Evolutionary conservation across 2,888 invertebrate species (phyloP).

Genomic region (Lymantria dispar): DNA sequence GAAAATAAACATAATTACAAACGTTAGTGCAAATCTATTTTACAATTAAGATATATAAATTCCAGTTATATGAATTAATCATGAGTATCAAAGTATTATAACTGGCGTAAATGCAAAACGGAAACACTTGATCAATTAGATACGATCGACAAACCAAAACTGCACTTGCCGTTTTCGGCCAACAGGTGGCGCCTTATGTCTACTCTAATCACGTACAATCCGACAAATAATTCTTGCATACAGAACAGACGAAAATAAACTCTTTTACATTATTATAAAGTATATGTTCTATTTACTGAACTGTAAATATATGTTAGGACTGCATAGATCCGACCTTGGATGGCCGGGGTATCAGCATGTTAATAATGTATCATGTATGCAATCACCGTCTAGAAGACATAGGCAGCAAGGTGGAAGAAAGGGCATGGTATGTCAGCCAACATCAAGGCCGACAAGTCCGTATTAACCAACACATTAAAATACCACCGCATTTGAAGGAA

Average conservation of each 20-base stretch:
- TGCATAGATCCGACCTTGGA: constrained; percentile 67
- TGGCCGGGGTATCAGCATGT: constrained; percentile 65
- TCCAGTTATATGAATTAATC: constrained; percentile 28
- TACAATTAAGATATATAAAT: constrained; percentile 28
- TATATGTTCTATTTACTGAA: constrained; percentile 14
- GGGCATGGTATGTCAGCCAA: constrained; percentile 73
- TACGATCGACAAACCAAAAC: constrained; percentile 35
- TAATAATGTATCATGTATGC: constrained; percentile 75
- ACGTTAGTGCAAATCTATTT: constrained; percentile 20
- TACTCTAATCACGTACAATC: constrained; percentile 56
- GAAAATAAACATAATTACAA: constrained; percentile 11
- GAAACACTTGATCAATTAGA: constrained; percentile 33
- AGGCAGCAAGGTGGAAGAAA: constrained; percentile 78
- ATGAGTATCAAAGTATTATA: constrained; percentile 24
- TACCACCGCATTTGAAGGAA: constrained; percentile 33
- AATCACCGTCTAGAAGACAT: constrained; percentile 74
- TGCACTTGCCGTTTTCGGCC: constrained; percentile 52
- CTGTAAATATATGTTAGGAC: constrained; percentile 35
- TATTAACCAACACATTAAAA: constrained; percentile 50
- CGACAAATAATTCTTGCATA: constrained; percentile 10
- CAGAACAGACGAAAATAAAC: constrained; percentile 9
- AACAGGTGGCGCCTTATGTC: constrained; percentile 53
- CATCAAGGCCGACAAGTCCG: constrained; percentile 59
- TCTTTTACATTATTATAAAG: constrained; percentile 20
- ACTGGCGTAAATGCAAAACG: constrained; percentile 28